Percentiles rank a stretch among this genome's conserved stretches.
Conservation (phyloP, 2,797 vertebrate genomes). For the Sebastolobus altivelis region DNA sequence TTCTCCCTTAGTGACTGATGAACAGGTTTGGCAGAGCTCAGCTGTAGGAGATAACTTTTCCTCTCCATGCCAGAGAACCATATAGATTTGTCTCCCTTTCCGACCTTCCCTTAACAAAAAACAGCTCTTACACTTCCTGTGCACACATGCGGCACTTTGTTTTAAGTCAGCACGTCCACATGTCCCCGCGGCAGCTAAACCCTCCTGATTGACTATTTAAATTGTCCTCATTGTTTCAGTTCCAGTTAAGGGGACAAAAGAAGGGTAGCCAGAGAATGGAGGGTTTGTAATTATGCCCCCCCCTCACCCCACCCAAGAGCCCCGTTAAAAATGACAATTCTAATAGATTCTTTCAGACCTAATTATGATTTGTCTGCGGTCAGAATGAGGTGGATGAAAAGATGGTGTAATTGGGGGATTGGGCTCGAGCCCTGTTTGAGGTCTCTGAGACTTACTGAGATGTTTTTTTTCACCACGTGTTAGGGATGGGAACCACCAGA, state of each 20-base stretch:
- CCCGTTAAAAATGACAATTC: constrained; percentile 84
- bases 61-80: constrained; percentile 25
- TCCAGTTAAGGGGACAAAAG: constrained; percentile 76
- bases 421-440: constrained; percentile 60
- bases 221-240: constrained; percentile 78
- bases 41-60: constrained; percentile 44
- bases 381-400: constrained; percentile 80
- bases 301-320: constrained; percentile 53
- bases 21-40: constrained; percentile 51
- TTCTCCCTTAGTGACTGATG: constrained; percentile 41
- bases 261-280: constrained; percentile 69
- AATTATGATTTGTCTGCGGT: constrained; percentile 85
- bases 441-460: constrained; percentile 65
- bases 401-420: constrained; percentile 79
- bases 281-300: constrained; percentile 80
- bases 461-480: constrained; percentile 4
- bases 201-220: constrained; percentile 78
- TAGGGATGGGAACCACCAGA: too few relatives aligned
- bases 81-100: constrained; percentile 24
- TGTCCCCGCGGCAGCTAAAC: constrained; percentile 59
- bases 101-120: constrained; percentile 27
- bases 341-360: constrained; percentile 86
- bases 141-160: constrained; percentile 26
- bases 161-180: constrained; percentile 57
- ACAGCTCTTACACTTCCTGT: not conserved